phyloP scores from a whole-genome alignment of 2,797 vertebrate species.

The Vespertilio murinus region DNA sequence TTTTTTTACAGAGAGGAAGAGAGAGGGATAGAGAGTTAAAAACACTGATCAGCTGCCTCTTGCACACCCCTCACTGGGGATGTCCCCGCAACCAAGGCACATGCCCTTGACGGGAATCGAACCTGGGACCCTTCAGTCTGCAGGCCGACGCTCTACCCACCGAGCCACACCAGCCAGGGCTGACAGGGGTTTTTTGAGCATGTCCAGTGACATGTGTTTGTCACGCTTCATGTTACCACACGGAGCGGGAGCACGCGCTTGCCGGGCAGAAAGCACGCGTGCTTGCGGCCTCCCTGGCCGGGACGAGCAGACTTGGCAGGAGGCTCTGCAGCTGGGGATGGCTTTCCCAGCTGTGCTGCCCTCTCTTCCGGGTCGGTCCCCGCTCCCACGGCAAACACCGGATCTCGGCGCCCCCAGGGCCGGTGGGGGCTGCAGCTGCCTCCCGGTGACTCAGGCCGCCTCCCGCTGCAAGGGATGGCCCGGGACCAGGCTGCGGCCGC shows the following conservation, averaged over 20 bases:
- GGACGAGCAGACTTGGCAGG: conserved; percentile 27
- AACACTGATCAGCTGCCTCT: too few species aligned
- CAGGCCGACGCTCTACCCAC: too few species aligned
- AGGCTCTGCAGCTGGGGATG: conserved; percentile 39
- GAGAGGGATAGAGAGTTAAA: too few species aligned
- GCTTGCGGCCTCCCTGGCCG: not conserved
- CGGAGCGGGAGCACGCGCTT: not conserved
- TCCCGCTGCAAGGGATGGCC: conserved; percentile 45
- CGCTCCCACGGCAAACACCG: conserved; percentile 61
- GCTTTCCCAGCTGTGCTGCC: conserved; percentile 61
- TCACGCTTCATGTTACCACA: not conserved
- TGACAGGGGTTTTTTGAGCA: not conserved
- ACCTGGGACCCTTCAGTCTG: too few species aligned
- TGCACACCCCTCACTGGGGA: too few species aligned
- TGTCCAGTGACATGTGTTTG: not conserved
- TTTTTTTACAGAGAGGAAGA: too few species aligned
- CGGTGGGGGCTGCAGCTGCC: conserved; percentile 31
- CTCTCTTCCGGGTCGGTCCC: conserved; percentile 28
- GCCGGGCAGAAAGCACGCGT: not conserved
- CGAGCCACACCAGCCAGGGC: not conserved
- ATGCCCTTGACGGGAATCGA: too few species aligned
- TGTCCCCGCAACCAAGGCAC: too few species aligned
- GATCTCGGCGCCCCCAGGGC: conserved; percentile 49
- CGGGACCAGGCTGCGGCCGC: not conserved
- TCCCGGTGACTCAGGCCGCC: conserved; percentile 70